phyloP scores from a whole-genome alignment of 2,888 invertebrate genomes.

The Itoplectis maculator region DNA sequence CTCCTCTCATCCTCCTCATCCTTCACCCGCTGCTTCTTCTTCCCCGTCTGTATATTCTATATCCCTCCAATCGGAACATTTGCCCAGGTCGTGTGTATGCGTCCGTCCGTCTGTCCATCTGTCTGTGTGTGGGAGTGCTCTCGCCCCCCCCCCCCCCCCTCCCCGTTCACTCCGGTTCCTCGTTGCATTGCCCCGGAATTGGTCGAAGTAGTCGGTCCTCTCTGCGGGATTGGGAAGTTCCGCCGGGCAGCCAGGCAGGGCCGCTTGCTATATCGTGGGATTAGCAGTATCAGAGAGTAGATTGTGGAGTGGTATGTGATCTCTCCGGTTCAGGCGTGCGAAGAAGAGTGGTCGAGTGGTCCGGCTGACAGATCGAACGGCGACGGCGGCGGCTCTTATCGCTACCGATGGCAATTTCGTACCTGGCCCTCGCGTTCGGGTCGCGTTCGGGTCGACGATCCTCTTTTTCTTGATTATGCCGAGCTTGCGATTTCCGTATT shows the following conservation, averaged over 20 bases:
- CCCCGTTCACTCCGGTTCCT: constrained; percentile 27
- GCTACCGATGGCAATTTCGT: constrained; percentile 17
- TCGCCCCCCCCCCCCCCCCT: too few species aligned
- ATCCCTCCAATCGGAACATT: constrained; percentile 45
- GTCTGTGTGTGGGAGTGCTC: neutral
- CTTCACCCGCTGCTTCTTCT: neutral
- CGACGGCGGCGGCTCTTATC: too few species aligned
- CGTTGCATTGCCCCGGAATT: constrained; percentile 55
- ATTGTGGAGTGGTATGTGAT: constrained; percentile 46
- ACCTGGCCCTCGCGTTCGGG: constrained; percentile 9
- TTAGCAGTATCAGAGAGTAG: constrained; percentile 53
- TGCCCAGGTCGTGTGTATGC: constrained; percentile 7
- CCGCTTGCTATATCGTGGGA: constrained; percentile 50
- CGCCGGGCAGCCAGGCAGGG: constrained; percentile 27
- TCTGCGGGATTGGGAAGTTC: constrained; percentile 51
- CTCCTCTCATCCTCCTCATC: too few species aligned
- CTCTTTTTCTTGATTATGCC: neutral
- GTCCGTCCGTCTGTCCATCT: too few species aligned
- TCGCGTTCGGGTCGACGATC: neutral
- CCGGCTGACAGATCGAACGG: constrained; percentile 43
- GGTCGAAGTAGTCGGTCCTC: constrained; percentile 57
- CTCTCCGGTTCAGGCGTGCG: constrained; percentile 3
- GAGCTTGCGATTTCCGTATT: neutral
- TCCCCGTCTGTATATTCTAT: constrained; percentile 11
- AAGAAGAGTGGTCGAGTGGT: constrained; percentile 15